These are phyloP conservation scores for Oncorhynchus mykiss DNA, from an alignment of 2,113 vertebrate species.

Conservation along the genomic window DNA sequence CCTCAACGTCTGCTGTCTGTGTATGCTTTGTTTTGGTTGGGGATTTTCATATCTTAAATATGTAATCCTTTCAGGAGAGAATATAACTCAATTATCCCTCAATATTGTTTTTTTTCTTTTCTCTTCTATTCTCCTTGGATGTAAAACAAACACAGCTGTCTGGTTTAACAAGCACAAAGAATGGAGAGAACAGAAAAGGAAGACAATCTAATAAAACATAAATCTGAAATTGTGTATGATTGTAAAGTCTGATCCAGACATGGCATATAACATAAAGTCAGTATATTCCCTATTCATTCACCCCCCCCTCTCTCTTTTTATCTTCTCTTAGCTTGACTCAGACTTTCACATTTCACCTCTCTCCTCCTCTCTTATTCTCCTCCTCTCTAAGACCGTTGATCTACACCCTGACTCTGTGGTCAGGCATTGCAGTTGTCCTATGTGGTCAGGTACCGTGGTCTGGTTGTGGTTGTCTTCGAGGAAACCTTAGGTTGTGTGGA, in stretches of 20 bases:
- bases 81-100: slow-evolving; percentile 3
- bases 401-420: not conserved
- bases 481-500: not conserved
- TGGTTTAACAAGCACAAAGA: slow-evolving; percentile 22
- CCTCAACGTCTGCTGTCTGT: slow-evolving; percentile 3
- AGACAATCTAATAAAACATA: not conserved
- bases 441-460: not conserved
- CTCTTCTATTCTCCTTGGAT: slow-evolving; percentile 12
- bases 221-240: not conserved
- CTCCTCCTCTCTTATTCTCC: not conserved
- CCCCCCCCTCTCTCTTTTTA: not conserved
- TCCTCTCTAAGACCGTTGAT: not conserved
- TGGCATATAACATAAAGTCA: not conserved
- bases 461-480: no score
- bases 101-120: slow-evolving; percentile 10
- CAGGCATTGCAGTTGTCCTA: no score
- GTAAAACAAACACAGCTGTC: slow-evolving; percentile 46
- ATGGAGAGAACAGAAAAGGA: slow-evolving; percentile 11
- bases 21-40: slow-evolving; percentile 3
- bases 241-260: not conserved
- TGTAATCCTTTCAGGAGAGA: not conserved
- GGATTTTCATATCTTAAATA: not conserved
- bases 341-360: not conserved
- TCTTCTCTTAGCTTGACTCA: no score
- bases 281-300: not conserved